Percentiles rank a stretch among this genome's conserved stretches.
Evolutionary conservation across 2,797 vertebrate genomes (phyloP).

Genomic region (Argya squamiceps): DNA sequence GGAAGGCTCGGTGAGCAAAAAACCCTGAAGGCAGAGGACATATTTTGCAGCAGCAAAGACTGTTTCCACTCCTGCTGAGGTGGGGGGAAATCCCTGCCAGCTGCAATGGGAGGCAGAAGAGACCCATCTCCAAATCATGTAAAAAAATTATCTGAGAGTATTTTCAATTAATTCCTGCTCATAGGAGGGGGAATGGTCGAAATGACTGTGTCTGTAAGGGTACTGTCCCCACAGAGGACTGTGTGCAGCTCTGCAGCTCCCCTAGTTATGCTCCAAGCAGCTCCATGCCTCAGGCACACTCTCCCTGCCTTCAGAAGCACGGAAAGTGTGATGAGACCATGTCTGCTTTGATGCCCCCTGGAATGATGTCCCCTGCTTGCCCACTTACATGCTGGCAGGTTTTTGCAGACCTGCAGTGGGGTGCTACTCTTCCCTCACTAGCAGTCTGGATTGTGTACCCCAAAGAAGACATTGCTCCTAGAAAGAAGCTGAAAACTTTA

Average conservation of each 20-base stretch:
- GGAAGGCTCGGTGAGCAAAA: neutral
- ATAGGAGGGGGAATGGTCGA: neutral
- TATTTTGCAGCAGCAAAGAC: neutral
- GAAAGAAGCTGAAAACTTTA: neutral
- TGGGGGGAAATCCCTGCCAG: neutral
- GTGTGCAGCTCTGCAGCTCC: neutral
- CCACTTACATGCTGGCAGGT: fast-evolving
- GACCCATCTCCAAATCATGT: neutral
- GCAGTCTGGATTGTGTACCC: neutral
- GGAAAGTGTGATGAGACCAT: neutral
- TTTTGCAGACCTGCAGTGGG: neutral
- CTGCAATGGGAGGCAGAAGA: neutral
- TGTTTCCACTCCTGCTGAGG: neutral
- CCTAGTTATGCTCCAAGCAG: neutral
- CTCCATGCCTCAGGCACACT: neutral
- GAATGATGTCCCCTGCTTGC: neutral
- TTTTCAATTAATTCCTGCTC: neutral
- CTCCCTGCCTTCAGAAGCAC: neutral
- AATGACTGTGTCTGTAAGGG: neutral
- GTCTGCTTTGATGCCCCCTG: neutral
- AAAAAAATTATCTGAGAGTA: neutral
- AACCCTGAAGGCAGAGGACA: neutral
- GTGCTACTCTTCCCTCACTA: neutral
- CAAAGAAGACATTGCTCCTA: neutral
- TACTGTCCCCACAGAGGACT: neutral